Percentiles rank a stretch among this genome's conserved stretches.
These are phyloP conservation scores for Melipona bicolor DNA, from an alignment of 2,888 invertebrate genomes.

Conservation along the genomic window DNA sequence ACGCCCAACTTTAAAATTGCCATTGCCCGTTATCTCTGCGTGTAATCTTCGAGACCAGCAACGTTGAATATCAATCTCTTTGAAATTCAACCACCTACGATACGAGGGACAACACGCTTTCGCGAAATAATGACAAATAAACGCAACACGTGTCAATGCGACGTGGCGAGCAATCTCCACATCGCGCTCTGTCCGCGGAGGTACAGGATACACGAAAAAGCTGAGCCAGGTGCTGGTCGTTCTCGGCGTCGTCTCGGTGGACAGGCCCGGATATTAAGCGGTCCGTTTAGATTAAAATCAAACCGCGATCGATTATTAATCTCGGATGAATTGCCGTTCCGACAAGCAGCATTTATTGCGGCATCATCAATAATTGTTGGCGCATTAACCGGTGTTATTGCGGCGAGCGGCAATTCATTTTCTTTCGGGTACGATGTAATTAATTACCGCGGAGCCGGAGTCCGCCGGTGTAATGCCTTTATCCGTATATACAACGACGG, in stretches of 20 bases:
- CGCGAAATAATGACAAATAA: not conserved
- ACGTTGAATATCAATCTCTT: too few species aligned
- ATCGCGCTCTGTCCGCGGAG: not conserved
- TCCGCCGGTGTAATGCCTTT: conserved; percentile 55
- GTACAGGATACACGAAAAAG: not conserved
- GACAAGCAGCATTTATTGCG: conserved; percentile 69
- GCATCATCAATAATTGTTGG: conserved; percentile 69
- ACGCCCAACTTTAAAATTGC: too few species aligned
- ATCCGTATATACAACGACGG: conserved; percentile 39
- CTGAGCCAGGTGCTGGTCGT: conserved; percentile 23
- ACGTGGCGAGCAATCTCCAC: not conserved
- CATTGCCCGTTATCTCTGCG: too few species aligned
- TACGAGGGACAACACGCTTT: not conserved
- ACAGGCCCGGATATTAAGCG: conserved; percentile 42
- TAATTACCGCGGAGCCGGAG: conserved; percentile 57
- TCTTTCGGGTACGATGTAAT: conserved; percentile 61
- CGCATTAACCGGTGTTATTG: conserved; percentile 70
- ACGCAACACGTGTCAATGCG: not conserved
- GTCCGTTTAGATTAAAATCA: conserved; percentile 56
- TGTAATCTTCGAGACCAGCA: too few species aligned
- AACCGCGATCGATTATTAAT: conserved; percentile 65
- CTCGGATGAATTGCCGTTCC: conserved; percentile 60
- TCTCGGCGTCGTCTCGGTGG: not conserved
- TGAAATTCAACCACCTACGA: not conserved
- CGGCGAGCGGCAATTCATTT: conserved; percentile 64